Conservation (phyloP, 1,140 invertebrate genomes). For the Drosophila ambigua region DNA sequence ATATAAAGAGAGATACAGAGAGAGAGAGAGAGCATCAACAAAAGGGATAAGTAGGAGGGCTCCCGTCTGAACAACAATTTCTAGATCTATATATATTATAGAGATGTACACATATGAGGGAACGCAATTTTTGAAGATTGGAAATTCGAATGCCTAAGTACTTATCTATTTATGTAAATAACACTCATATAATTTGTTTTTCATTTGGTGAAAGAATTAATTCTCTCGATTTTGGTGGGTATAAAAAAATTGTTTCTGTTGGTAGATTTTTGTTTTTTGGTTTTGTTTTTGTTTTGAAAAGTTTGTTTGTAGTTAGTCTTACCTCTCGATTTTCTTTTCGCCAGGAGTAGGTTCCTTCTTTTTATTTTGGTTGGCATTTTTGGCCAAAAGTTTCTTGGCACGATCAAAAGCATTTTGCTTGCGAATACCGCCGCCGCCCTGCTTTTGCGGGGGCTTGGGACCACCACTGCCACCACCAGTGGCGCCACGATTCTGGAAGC, state of each 20-base stretch:
- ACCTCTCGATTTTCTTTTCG: conserved; percentile 84
- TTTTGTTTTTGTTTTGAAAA: conserved; percentile 50
- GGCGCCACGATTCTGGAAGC: conserved; percentile 83
- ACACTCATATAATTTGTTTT: conserved; percentile 26
- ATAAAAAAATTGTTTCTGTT: conserved; percentile 28
- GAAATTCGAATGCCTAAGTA: conserved; percentile 37
- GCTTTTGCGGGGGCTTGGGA: conserved; percentile 80
- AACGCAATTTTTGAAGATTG: conserved; percentile 19
- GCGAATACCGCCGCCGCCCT: conserved; percentile 83
- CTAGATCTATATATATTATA: conserved; percentile 1
- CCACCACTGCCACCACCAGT: conserved; percentile 58
- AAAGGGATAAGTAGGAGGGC: too few species aligned
- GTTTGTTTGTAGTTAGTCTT: conserved; percentile 70
- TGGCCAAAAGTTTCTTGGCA: conserved; percentile 84
- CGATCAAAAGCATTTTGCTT: conserved; percentile 84
- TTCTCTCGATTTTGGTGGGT: conserved; percentile 44
- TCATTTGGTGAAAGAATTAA: conserved; percentile 28
- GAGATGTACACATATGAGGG: conserved; percentile 15
- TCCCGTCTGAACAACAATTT: too few species aligned
- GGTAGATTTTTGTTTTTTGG: conserved; percentile 39
- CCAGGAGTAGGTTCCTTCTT: conserved; percentile 83
- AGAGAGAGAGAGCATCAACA: too few species aligned
- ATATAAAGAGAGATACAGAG: too few species aligned
- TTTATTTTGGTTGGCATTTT: conserved; percentile 84
- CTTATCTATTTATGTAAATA: conserved; percentile 26